Conservation (phyloP, 1,140 invertebrate genomes). For the Drosophila ercepeae region DNA sequence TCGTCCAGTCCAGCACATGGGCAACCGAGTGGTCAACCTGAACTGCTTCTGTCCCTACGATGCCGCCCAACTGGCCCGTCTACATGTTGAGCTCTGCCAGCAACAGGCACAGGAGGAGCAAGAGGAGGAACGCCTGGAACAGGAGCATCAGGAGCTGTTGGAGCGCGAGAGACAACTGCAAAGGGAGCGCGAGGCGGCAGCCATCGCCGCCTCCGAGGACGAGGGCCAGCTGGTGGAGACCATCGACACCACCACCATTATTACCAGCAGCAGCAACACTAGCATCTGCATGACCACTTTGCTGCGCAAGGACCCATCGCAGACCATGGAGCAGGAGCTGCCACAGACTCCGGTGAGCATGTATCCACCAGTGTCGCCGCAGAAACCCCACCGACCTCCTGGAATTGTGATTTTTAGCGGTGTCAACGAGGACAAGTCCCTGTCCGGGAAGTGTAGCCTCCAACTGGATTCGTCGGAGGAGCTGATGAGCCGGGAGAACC, state of each 20-base stretch:
- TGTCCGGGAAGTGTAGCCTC: conserved; percentile 9
- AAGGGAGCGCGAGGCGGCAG: conserved; percentile 1
- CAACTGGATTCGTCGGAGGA: conserved; percentile 9
- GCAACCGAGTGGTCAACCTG: conserved; percentile 70
- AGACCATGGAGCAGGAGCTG: conserved; percentile 3
- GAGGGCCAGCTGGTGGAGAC: conserved; percentile 60
- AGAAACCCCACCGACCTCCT: conserved; percentile 2
- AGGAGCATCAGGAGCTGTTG: conserved; percentile 9
- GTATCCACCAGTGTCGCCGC: background rate
- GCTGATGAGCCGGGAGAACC: background rate
- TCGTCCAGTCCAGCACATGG: conserved; percentile 84
- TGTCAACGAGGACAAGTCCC: background rate
- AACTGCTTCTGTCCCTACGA: conserved; percentile 74
- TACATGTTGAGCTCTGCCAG: conserved; percentile 44
- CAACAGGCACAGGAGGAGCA: conserved; percentile 20
- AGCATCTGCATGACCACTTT: conserved; percentile 62
- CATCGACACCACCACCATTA: conserved; percentile 61
- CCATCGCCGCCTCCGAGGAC: conserved; percentile 33
- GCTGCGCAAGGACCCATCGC: conserved; percentile 19
- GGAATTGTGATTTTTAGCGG: conserved; percentile 27
- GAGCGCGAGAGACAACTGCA: conserved; percentile 12
- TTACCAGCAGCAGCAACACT: conserved; percentile 49
- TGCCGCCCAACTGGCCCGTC: conserved; percentile 35
- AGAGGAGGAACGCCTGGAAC: conserved; percentile 13
- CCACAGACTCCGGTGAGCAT: background rate